These are phyloP conservation scores for Danaus chrysippus DNA, from an alignment of 2,888 invertebrate species.

Conservation along the genomic window DNA sequence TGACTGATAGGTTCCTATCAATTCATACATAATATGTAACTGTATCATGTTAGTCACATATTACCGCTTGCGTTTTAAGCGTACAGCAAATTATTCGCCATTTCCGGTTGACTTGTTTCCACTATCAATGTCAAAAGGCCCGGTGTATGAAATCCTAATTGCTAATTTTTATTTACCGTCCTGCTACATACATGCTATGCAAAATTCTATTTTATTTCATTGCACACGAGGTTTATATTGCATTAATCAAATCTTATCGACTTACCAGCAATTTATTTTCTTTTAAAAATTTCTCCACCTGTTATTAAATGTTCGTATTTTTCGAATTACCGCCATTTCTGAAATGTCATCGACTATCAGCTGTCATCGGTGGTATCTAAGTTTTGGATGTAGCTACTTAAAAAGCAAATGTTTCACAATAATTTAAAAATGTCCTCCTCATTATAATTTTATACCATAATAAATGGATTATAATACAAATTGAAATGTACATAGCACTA, in stretches of 20 bases:
- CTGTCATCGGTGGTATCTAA: slow-evolving; percentile 17
- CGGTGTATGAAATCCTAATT: slow-evolving; percentile 39
- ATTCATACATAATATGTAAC: too few relatives aligned
- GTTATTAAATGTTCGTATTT: slow-evolving; percentile 29
- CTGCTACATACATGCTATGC: slow-evolving; percentile 1
- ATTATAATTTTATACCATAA: too few relatives aligned
- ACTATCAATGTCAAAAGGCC: slow-evolving; percentile 32
- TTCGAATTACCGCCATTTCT: slow-evolving; percentile 32
- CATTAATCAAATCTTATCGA: slow-evolving; percentile 19
- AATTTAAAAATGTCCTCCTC: neutral
- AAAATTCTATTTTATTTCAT: slow-evolving; percentile 10
- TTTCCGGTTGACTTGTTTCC: slow-evolving; percentile 36
- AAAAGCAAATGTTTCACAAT: neutral
- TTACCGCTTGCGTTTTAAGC: slow-evolving; percentile 19
- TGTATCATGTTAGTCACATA: neutral
- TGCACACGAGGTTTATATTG: slow-evolving; percentile 10
- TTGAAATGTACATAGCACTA: too few relatives aligned
- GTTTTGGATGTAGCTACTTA: slow-evolving; percentile 18
- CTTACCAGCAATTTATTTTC: slow-evolving; percentile 15
- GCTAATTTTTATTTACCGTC: slow-evolving; percentile 37
- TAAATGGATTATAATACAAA: too few relatives aligned
- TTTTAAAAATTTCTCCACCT: slow-evolving; percentile 25
- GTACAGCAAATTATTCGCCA: slow-evolving; percentile 22
- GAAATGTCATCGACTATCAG: slow-evolving; percentile 33
- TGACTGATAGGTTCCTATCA: too few relatives aligned